phyloP scores from a whole-genome alignment of 1,140 invertebrate species.

The Diachasma alloeum region DNA sequence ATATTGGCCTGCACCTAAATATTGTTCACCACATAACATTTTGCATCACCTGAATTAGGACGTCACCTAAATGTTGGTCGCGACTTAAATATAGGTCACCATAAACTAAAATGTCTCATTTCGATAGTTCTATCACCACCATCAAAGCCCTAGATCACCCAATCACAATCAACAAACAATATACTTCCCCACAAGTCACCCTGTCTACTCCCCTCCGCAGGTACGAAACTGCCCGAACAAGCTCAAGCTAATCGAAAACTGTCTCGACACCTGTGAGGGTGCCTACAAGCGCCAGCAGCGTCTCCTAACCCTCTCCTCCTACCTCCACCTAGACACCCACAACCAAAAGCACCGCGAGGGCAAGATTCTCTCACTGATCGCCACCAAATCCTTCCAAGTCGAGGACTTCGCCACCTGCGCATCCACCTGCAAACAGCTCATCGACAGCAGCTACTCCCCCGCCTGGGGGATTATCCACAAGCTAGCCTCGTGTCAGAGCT shows the following conservation, averaged over 20 bases:
- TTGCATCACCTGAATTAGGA: too few species aligned
- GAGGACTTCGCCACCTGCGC: conserved; percentile 66
- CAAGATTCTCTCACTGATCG: conserved; percentile 69
- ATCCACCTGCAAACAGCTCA: conserved; percentile 65
- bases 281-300: conserved; percentile 69
- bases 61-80: too few species aligned
- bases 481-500: conserved; percentile 65
- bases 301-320: conserved; percentile 68
- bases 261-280: conserved; percentile 62
- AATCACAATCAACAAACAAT: too few species aligned
- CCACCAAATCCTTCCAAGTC: conserved; percentile 67
- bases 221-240: conserved; percentile 69
- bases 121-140: too few species aligned
- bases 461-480: conserved; percentile 68
- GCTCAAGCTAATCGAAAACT: conserved; percentile 67
- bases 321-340: conserved; percentile 66
- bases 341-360: conserved; percentile 65
- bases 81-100: too few species aligned
- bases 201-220: too few species aligned
- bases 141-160: too few species aligned
- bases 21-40: too few species aligned
- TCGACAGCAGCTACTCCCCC: conserved; percentile 63
- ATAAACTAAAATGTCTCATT: too few species aligned
- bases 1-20: too few species aligned
- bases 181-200: too few species aligned